Evolutionary conservation across 2,113 vertebrate genomes (phyloP).

Genomic region (Marcusenius ussheri): DNA sequence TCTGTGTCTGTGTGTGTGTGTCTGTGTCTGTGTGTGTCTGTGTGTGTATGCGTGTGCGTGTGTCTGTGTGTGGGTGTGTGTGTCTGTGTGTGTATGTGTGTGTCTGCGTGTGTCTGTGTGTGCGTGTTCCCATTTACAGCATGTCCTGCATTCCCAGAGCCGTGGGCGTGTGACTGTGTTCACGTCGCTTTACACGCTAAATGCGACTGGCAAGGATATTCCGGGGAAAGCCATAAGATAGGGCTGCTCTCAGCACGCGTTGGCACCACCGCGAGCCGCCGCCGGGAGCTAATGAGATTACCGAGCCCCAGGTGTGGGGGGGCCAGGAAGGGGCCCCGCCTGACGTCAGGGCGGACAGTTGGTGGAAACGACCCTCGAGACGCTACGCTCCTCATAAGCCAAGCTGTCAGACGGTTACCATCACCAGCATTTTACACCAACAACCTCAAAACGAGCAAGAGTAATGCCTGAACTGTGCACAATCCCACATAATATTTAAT

Average conservation of each 20-base stretch:
- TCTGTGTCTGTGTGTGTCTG: background rate
- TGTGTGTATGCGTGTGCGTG: no score
- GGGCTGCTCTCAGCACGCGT: background rate
- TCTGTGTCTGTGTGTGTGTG: no score
- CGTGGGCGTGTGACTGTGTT: background rate
- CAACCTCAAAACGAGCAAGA: background rate
- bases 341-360: background rate
- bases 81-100: no score
- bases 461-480: background rate
- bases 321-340: background rate
- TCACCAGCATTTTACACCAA: background rate
- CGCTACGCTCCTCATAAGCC: background rate
- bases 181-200: background rate
- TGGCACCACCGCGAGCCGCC: background rate
- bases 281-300: constrained; percentile 23
- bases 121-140: background rate
- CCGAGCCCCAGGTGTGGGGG: constrained; percentile 16
- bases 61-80: no score
- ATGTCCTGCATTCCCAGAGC: background rate
- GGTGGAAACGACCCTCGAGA: constrained; percentile 11
- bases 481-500: background rate
- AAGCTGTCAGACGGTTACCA: background rate
- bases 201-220: background rate
- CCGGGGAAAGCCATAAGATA: background rate
- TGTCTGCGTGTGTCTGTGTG: background rate